phyloP scores from a whole-genome alignment of 2,113 vertebrate genomes.

The Tricholaema leucomelas region DNA sequence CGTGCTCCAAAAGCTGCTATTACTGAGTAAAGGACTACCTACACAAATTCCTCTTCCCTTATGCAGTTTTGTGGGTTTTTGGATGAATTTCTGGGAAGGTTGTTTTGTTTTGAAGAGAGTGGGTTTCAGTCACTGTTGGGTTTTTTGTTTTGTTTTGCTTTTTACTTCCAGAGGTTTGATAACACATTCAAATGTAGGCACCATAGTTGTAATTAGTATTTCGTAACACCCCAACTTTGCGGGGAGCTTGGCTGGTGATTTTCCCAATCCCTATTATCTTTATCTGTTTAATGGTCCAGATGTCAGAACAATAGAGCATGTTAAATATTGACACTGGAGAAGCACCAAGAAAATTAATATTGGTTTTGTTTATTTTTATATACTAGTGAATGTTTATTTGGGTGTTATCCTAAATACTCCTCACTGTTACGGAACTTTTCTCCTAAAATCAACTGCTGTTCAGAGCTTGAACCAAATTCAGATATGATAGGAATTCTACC shows the following conservation, averaged over 20 bases:
- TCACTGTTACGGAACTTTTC: not conserved
- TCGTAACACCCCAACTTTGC: conserved; percentile 31
- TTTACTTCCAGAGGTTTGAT: not conserved
- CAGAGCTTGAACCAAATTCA: conserved; percentile 13
- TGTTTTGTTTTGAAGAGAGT: not conserved
- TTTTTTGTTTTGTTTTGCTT: not conserved
- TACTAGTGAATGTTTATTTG: conserved; percentile 17
- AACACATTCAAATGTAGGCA: conserved; percentile 8
- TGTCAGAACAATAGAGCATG: conserved; percentile 59
- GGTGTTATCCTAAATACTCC: not conserved
- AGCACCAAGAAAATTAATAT: conserved; percentile 55
- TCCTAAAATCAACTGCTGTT: not conserved
- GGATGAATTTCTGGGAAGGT: not conserved
- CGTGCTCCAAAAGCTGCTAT: not conserved
- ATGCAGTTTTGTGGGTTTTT: not conserved
- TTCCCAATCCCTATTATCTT: conserved; percentile 40
- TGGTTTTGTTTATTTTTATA: conserved; percentile 47
- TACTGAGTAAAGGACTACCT: not conserved
- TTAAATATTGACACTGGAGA: conserved; percentile 65
- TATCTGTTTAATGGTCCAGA: conserved; percentile 62
- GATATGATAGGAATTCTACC: not conserved
- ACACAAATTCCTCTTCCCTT: not conserved
- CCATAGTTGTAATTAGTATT: conserved; percentile 5
- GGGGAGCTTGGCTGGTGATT: conserved; percentile 28
- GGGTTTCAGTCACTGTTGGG: rapidly evolving